Evolutionary conservation across 2,797 vertebrate genomes (phyloP), one percentile per base, ranked within the genome.

Genomic region (Taeniopygia guttata): DNA sequence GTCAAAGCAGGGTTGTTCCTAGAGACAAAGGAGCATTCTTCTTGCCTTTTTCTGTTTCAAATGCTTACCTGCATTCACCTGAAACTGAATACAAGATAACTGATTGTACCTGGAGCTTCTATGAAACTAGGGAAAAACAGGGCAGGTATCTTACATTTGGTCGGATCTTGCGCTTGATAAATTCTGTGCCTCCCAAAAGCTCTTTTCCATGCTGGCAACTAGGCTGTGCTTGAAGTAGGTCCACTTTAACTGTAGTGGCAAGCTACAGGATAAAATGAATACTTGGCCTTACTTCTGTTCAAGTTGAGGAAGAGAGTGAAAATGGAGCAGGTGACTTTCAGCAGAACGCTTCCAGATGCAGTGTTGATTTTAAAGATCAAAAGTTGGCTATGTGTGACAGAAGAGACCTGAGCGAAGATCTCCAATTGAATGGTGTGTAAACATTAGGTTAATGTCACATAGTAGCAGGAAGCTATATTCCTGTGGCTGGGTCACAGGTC

Each of bases 401-500:
- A 76, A 85, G 85, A 90, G 66, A 96, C 66, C 46, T 45, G 62
- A 93, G 58, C 66, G 93, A 93, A 90, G 86, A 88, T 88, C 66
- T 94, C 6, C 0, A 5, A 58, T 75, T 26, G 77, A 88, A 32
- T 52, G 36, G 11, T 84, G 15, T 93, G 80, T 93, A 92, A 95
- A 88, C 42, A 90, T 58, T 20, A 45, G 27, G 43, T 51, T 92
- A 32, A 66, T 8, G n/a, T 40, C 68, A 66, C 25, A 10, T 43
- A 27, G 56, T n/a, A 81, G 27, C 80, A 66, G 92, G 83, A 88
- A 90, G 54, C 62, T 68, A 0, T 94, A 54, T 43, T 96, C 54
- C n/a, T 64, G 46, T 95, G 80, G 54, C 38, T 78, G 70, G 80
- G 89, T 92, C 94, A 89, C 63, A 86, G 88, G 90, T 87, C 84